These are phyloP conservation scores for Drosophila subpulchrella DNA, from an alignment of 1,140 invertebrate species.

Conservation along the genomic window DNA sequence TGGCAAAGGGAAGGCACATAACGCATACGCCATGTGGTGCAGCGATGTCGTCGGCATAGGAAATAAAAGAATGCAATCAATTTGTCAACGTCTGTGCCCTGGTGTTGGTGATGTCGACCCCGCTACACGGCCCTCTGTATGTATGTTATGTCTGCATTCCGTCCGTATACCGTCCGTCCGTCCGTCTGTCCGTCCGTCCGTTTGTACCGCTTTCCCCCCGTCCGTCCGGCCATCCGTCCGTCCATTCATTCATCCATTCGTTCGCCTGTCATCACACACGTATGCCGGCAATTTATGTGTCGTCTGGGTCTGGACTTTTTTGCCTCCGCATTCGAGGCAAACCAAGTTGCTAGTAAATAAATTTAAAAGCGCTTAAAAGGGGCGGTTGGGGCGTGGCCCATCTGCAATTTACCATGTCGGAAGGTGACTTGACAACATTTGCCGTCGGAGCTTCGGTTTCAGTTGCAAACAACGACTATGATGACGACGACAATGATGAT, in stretches of 20 bases:
- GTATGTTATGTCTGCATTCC: constrained; percentile 28
- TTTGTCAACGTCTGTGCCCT: constrained; percentile 72
- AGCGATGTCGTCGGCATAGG: constrained; percentile 45
- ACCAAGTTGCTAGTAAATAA: constrained; percentile 69
- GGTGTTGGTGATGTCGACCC: constrained; percentile 15
- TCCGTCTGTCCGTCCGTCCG: constrained; percentile 5
- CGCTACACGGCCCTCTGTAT: constrained; percentile 16
- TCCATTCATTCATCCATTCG: constrained; percentile 47
- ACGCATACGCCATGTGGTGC: constrained; percentile 76
- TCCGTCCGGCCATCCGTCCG: constrained; percentile 2
- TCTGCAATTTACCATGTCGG: constrained; percentile 68
- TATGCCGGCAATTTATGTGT: constrained; percentile 77
- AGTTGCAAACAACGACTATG: constrained; percentile 12
- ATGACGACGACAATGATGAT: constrained; percentile 60
- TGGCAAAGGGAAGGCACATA: constrained; percentile 18
- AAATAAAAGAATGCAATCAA: constrained; percentile 82
- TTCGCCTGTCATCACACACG: constrained; percentile 74
- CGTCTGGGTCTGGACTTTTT: constrained; percentile 51
- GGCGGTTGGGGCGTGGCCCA: constrained; percentile 44
- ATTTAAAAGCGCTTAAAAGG: constrained; percentile 73
- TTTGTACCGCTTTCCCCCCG: constrained; percentile 41
- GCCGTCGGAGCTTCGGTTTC: constrained; percentile 29
- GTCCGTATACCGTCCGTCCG: constrained; percentile 6
- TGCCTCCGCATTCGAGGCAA: constrained; percentile 29
- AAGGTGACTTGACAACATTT: constrained; percentile 71